phyloP scores from a whole-genome alignment of 2,888 invertebrate genomes.

The Leucoma salicis region DNA sequence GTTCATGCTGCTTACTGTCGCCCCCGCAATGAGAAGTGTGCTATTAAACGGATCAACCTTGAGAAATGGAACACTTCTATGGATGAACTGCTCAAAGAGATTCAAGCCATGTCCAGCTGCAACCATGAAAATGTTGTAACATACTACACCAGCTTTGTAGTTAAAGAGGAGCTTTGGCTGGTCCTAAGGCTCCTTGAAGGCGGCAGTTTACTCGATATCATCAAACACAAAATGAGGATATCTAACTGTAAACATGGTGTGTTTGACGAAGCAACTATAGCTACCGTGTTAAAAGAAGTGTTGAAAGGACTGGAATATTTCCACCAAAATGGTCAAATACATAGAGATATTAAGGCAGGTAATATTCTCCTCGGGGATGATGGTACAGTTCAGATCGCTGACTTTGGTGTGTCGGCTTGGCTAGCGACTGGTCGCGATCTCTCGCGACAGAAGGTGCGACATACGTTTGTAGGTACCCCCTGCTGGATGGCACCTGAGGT shows the following conservation, averaged over 20 bases:
- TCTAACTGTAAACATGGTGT: slow-evolving; percentile 97
- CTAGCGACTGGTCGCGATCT: slow-evolving; percentile 97
- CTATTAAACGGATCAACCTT: slow-evolving; percentile 99
- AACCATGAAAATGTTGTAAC: slow-evolving; percentile 99
- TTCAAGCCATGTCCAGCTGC: slow-evolving; percentile 99
- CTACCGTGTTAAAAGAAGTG: slow-evolving; percentile 97
- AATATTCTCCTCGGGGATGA: slow-evolving; percentile 98
- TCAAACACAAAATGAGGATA: slow-evolving; percentile 97
- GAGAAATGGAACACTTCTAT: slow-evolving; percentile 99
- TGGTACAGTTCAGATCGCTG: slow-evolving; percentile 98
- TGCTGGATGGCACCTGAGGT: slow-evolving; percentile 99
- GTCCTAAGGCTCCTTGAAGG: slow-evolving; percentile 98
- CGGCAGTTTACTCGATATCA: slow-evolving; percentile 93
- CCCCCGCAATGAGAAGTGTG: slow-evolving; percentile 97
- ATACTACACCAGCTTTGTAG: slow-evolving; percentile 99
- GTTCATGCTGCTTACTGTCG: slow-evolving; percentile 98
- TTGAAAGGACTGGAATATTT: slow-evolving; percentile 99
- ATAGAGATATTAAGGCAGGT: slow-evolving; percentile 85
- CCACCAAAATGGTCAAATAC: slow-evolving; percentile 97
- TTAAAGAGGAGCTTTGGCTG: slow-evolving; percentile 98
- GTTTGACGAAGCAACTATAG: slow-evolving; percentile 98
- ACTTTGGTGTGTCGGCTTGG: slow-evolving; percentile 99
- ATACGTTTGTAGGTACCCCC: slow-evolving; percentile 99
- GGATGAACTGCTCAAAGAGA: slow-evolving; percentile 96
- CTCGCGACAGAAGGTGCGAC: slow-evolving; percentile 96